These are phyloP conservation scores for Pelosia muscerda DNA, from an alignment of 2,888 invertebrate species.

Conservation along the genomic window DNA sequence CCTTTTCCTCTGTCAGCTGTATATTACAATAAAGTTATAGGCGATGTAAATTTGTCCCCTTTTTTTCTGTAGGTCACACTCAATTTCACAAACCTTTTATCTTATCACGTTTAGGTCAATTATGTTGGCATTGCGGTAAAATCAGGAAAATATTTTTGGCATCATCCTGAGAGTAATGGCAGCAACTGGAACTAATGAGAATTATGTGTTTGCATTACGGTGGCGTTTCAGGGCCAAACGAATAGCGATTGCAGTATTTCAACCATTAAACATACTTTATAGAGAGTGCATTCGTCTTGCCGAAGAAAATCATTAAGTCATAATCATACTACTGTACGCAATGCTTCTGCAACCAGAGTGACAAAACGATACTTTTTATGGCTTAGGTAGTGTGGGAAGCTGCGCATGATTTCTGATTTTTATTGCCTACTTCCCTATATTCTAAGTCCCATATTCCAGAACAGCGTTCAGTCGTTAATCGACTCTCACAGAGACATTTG, in stretches of 20 bases:
- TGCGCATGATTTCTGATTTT: too few species aligned
- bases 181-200: slow-evolving; percentile 40
- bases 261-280: neutral
- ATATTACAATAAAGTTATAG: neutral
- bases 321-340: neutral
- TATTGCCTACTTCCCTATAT: too few species aligned
- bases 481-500: too few species aligned
- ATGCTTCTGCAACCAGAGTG: neutral
- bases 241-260: slow-evolving; percentile 25
- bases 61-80: neutral
- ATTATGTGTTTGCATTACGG: slow-evolving; percentile 37
- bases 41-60: neutral
- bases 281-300: neutral
- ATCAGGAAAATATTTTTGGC: slow-evolving; percentile 47
- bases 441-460: too few species aligned
- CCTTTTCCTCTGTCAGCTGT: neutral
- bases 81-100: neutral
- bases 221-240: slow-evolving; percentile 30
- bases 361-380: too few species aligned
- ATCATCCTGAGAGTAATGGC: slow-evolving; percentile 47
- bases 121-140: neutral
- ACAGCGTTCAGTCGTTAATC: too few species aligned
- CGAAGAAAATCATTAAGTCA: neutral
- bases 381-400: too few species aligned
- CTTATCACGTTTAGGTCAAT: neutral